Evolutionary conservation across 1,140 invertebrate species (phyloP).

Genomic region (Brachionus sp.): DNA sequence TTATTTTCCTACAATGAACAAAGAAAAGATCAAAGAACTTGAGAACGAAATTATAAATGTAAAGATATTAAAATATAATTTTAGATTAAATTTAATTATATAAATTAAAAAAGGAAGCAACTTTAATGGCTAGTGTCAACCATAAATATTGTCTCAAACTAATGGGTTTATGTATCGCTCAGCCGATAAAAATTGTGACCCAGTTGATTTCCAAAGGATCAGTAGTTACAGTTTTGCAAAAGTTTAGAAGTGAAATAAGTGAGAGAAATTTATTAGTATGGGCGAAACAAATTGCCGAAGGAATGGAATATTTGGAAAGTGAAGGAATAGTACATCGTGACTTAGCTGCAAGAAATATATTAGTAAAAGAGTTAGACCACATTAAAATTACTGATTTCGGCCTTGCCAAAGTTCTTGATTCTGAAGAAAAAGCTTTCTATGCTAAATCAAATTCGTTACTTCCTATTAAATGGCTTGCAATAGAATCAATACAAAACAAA

Average conservation of each 20-base stretch:
- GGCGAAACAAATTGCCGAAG: conserved; percentile 92
- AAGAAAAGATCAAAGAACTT: conserved; percentile 28
- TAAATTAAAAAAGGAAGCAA: conserved; percentile 6
- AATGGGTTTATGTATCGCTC: conserved; percentile 2
- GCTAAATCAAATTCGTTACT: conserved; percentile 86
- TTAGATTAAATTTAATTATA: neutral
- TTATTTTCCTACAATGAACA: neutral
- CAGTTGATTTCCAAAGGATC: conserved; percentile 20
- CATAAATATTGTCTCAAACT: conserved; percentile 18
- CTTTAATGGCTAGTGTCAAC: conserved; percentile 38
- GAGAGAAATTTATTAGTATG: conserved; percentile 74
- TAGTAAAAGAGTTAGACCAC: conserved; percentile 64
- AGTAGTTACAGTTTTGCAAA: neutral
- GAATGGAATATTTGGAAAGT: conserved; percentile 89
- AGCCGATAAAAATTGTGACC: neutral
- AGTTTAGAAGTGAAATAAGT: neutral
- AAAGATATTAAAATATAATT: neutral
- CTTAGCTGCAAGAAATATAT: conserved; percentile 87
- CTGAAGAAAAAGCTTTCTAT: conserved; percentile 64
- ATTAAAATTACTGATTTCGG: conserved; percentile 60
- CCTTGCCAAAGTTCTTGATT: conserved; percentile 61
- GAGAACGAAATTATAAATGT: conserved; percentile 31
- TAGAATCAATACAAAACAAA: conserved; percentile 14
- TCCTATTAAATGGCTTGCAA: conserved; percentile 29
- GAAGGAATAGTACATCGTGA: conserved; percentile 96